A percentile compares a stretch with the other conserved stretches of the same genome.
These are phyloP conservation scores for Ochropacha duplaris DNA, from an alignment of 2,888 invertebrate species.

Conservation along the genomic window DNA sequence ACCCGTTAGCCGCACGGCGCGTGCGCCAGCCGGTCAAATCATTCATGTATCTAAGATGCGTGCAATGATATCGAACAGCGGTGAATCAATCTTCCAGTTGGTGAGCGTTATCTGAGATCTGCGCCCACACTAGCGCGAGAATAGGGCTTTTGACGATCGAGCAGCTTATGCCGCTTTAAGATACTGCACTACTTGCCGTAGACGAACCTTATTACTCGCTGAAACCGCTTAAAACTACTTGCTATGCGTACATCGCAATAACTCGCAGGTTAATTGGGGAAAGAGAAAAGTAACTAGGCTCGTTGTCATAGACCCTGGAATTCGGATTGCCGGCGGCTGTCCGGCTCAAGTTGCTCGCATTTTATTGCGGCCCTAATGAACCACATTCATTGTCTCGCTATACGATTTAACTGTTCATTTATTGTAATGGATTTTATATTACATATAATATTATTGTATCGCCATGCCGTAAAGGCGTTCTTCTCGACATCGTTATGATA, in stretches of 20 bases:
- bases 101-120: slow-evolving; percentile 66
- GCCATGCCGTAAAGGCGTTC: slow-evolving; percentile 39
- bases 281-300: slow-evolving; percentile 49
- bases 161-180: slow-evolving; percentile 39
- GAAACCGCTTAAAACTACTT: slow-evolving; percentile 37
- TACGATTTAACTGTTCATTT: slow-evolving; percentile 65
- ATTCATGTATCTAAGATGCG: slow-evolving; percentile 62
- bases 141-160: slow-evolving; percentile 52
- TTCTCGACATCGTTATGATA: slow-evolving; percentile 62
- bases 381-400: slow-evolving; percentile 63
- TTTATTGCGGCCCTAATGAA: slow-evolving; percentile 69
- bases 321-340: slow-evolving; percentile 54
- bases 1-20: slow-evolving; percentile 57
- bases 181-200: slow-evolving; percentile 1
- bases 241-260: slow-evolving; percentile 44
- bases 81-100: slow-evolving; percentile 75
- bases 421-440: slow-evolving; percentile 55
- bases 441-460: slow-evolving; percentile 42
- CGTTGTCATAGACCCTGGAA: slow-evolving; percentile 51
- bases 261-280: slow-evolving; percentile 62
- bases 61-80: slow-evolving; percentile 62
- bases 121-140: slow-evolving; percentile 53
- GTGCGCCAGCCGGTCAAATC: slow-evolving; percentile 57
- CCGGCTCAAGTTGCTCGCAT: slow-evolving; percentile 44
- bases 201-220: slow-evolving; percentile 15